phyloP scores from a whole-genome alignment of 2,888 invertebrate species.

The Lithosia quadra region DNA sequence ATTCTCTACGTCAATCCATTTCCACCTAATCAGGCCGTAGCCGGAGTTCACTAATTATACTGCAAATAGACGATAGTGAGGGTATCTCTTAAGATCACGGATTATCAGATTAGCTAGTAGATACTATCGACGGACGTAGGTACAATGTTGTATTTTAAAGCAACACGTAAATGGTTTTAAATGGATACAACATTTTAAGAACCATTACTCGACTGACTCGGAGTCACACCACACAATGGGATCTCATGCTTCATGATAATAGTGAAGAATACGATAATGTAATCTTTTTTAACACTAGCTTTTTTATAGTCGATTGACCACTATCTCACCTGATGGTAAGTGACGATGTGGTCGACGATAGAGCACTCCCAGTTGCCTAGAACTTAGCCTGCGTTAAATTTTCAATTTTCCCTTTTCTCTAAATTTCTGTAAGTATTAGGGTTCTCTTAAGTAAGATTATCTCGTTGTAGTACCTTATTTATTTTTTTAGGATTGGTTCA shows the following conservation, averaged over 20 bases:
- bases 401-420: too few species aligned
- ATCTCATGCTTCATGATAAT: neutral
- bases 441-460: neutral
- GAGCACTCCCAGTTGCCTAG: too few species aligned
- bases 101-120: conserved; percentile 47
- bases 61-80: conserved; percentile 47
- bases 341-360: too few species aligned
- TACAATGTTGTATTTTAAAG: neutral
- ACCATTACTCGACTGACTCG: too few species aligned
- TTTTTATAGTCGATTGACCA: too few species aligned
- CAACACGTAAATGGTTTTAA: too few species aligned
- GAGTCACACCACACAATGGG: too few species aligned
- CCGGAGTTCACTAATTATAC: conserved; percentile 50
- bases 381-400: too few species aligned
- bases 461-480: neutral
- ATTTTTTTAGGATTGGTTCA: neutral
- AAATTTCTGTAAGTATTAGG: too few species aligned
- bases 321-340: too few species aligned
- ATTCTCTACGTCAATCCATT: conserved; percentile 51
- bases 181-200: too few species aligned
- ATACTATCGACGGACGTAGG: neutral
- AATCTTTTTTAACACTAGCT: too few species aligned
- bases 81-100: conserved; percentile 46
- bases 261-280: neutral
- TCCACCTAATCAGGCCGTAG: conserved; percentile 47